Conservation (phyloP, 2,797 vertebrate species). For the Decapterus maruadsi region DNA sequence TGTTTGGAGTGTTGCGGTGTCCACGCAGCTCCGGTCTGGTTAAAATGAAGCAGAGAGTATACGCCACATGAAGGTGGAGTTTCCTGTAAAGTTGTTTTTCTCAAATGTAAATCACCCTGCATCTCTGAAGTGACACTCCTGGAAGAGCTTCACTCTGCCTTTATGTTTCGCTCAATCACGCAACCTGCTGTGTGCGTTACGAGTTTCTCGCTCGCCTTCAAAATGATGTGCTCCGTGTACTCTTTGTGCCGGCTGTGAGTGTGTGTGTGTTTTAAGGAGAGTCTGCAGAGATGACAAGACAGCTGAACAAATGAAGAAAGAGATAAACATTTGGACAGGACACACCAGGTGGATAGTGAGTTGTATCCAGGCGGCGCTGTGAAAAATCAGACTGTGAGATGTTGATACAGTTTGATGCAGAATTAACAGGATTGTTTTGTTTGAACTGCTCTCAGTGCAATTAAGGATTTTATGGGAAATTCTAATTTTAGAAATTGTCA, state of each 20-base stretch:
- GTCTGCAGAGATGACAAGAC: constrained; percentile 57
- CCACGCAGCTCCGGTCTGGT: constrained; percentile 20
- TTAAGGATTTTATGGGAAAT: neutral
- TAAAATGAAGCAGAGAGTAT: neutral
- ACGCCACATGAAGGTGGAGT: constrained; percentile 53
- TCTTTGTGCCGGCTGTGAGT: constrained; percentile 5
- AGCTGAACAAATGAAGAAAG: constrained; percentile 77
- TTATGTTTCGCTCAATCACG: constrained; percentile 42
- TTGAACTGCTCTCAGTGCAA: neutral
- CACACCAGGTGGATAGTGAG: constrained; percentile 64
- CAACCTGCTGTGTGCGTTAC: constrained; percentile 36
- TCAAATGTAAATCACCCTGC: constrained; percentile 50
- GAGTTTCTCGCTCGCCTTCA: constrained; percentile 16
- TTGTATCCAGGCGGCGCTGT: constrained; percentile 38
- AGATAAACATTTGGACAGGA: constrained; percentile 70
- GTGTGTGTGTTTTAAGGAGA: constrained; percentile 32
- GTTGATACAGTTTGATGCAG: constrained; percentile 22
- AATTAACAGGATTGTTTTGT: constrained; percentile 6
- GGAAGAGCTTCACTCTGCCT: constrained; percentile 33
- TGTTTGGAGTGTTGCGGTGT: constrained; percentile 26
- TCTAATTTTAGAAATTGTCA: neutral
- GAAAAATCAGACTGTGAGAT: constrained; percentile 32
- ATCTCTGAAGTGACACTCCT: constrained; percentile 11
- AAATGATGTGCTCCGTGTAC: constrained; percentile 22
- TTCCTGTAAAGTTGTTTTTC: constrained; percentile 53